phyloP scores from a whole-genome alignment of 2,113 vertebrate genomes.

The Phainopepla nitens region DNA sequence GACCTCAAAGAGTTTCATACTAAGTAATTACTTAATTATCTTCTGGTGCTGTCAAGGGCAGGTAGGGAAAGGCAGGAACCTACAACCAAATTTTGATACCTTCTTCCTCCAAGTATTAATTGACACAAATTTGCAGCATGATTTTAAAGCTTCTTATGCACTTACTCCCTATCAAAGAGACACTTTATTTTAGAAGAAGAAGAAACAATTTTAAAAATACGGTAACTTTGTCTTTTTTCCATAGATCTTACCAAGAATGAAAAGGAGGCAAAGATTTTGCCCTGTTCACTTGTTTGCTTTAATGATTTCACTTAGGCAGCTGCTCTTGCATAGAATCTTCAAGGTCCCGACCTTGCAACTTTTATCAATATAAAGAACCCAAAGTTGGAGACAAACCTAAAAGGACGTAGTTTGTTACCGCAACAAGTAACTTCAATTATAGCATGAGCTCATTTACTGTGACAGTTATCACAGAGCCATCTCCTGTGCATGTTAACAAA shows the following conservation, averaged over 20 bases:
- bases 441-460: background rate
- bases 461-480: background rate
- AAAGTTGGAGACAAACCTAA: background rate
- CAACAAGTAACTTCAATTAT: background rate
- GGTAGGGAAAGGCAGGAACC: no score
- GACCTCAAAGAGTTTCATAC: background rate
- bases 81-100: background rate
- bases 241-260: background rate
- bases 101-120: background rate
- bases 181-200: accelerated
- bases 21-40: background rate
- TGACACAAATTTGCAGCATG: background rate
- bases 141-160: background rate
- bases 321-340: background rate
- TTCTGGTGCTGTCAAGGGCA: background rate
- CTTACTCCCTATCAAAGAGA: background rate
- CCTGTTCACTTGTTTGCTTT: background rate
- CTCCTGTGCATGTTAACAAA: accelerated
- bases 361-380: background rate
- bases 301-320: background rate
- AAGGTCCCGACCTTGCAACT: background rate
- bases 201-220: background rate
- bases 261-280: background rate
- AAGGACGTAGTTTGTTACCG: accelerated
- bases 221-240: background rate